Conservation (phyloP, 2,797 vertebrate genomes). For the Acropternis orthonyx region DNA sequence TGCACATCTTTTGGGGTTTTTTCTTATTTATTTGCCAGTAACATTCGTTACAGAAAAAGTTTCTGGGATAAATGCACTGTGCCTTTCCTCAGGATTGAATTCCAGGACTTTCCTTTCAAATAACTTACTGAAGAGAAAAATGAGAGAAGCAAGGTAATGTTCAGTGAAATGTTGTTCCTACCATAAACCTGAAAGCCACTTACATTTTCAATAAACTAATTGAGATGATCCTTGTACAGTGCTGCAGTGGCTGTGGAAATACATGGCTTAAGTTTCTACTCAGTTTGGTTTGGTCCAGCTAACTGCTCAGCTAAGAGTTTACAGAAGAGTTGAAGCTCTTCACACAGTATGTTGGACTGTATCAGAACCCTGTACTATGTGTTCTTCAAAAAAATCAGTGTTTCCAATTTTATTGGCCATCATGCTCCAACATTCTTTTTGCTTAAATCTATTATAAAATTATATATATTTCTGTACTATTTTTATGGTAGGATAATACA, state of each 20-base stretch:
- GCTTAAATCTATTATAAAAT: neutral
- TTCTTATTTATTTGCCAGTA: neutral
- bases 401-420: neutral
- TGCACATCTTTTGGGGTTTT: neutral
- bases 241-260: neutral
- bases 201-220: neutral
- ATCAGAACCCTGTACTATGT: neutral
- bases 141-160: neutral
- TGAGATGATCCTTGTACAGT: neutral
- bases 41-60: neutral
- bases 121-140: neutral
- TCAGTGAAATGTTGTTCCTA: neutral
- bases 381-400: neutral
- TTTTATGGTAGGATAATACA: neutral
- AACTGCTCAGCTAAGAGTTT: neutral
- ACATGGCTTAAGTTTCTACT: neutral
- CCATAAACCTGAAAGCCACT: neutral
- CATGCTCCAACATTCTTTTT: neutral
- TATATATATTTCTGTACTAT: neutral
- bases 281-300: neutral
- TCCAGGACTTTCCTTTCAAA: neutral
- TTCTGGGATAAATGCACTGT: neutral
- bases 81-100: neutral
- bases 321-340: neutral
- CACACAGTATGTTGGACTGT: neutral